Base-by-base conservation (phyloP, 2,888 invertebrate genomes). In the Eumacrocentrus americanus region DNA sequence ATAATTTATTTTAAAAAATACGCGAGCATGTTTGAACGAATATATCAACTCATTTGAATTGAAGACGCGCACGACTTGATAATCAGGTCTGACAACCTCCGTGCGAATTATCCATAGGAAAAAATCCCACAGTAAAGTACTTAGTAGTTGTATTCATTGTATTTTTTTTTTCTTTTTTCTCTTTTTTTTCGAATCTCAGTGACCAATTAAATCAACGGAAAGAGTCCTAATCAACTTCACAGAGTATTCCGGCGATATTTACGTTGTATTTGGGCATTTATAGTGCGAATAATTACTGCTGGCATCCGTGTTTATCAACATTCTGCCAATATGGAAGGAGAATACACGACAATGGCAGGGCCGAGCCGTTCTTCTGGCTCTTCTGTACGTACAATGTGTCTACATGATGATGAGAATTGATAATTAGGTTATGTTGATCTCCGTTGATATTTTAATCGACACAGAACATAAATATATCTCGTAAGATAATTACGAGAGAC, bases 1-100 rank as follows among this genome's bases (percentile, higher is more conserved):
- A 48, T 48, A 34, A 34, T 25, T 34, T 48, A 34, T 34, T 9
- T n/a, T n/a, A n/a, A n/a, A n/a, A 48, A 48, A 34, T 3, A 34
- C 34, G 16, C 11, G 29, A 4, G 16, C n/a, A n/a, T n/a, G n/a
- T n/a, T 12, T 48, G 16, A 16, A 34, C 14, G 29, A 34, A 14
- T 34, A 34, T 34, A 4, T n/a, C n/a, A 48, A 6, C 12, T 16
- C 9, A 11, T 29, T 47, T 14, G 16, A 48, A 48, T 48, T 25
- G 16, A 48, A 16, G 25, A 29, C 9, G 6, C 16, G 34, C 42
- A 20, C 42, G 11, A 42, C n/a, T 7, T 18, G n/a, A 42, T 9
- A 20, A 42, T 42, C 3, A 40, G 38, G 14, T 40, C 16, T 40
- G 38, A 40, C 38, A 18, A 42, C 20, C 18, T 42, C 11, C 9